phyloP scores from a whole-genome alignment of 35 echinoderm and acorn worm species.

The Eucidaris tribuloides region DNA sequence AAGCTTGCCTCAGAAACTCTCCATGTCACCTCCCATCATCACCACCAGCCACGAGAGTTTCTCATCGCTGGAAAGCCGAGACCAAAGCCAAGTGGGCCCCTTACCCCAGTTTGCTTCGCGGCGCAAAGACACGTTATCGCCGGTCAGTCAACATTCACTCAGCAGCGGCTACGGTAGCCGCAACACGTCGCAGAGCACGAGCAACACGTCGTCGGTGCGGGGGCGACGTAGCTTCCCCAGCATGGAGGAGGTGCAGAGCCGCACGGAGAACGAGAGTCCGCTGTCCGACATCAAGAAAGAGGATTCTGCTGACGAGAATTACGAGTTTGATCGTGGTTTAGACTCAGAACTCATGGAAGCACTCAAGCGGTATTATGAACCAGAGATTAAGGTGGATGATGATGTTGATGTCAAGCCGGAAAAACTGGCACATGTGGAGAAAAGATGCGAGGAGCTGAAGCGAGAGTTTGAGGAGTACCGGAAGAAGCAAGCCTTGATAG shows the following conservation, averaged over 20 bases:
- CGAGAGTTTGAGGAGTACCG: slow-evolving; percentile 72
- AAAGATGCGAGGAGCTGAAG: slow-evolving; percentile 69
- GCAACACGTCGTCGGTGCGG: slow-evolving; percentile 12
- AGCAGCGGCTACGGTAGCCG: slow-evolving; percentile 71
- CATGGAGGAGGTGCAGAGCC: slow-evolving; percentile 17
- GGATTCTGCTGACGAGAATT: slow-evolving; percentile 46
- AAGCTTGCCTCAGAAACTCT: slow-evolving; percentile 5
- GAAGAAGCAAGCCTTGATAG: slow-evolving; percentile 38
- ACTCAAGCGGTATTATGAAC: slow-evolving; percentile 59
- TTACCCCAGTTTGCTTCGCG: slow-evolving; percentile 35
- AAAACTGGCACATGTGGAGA: slow-evolving; percentile 32
- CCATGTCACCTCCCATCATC: slow-evolving; percentile 45
- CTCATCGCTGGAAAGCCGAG: slow-evolving; percentile 42
- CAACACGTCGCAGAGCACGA: slow-evolving; percentile 59
- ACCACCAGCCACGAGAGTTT: slow-evolving; percentile 50
- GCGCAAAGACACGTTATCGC: slow-evolving; percentile 47
- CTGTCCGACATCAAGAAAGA: slow-evolving; percentile 22
- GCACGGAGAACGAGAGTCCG: not conserved
- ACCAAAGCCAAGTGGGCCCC: slow-evolving; percentile 36
- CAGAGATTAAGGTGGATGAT: not conserved
- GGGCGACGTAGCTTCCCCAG: slow-evolving; percentile 38
- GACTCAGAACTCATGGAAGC: slow-evolving; percentile 61
- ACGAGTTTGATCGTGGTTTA: slow-evolving; percentile 44
- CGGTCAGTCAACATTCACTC: slow-evolving; percentile 44
- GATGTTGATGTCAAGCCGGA: slow-evolving; percentile 13